phyloP scores from a whole-genome alignment of 2,113 vertebrate species.

The Spea multiplicata region DNA sequence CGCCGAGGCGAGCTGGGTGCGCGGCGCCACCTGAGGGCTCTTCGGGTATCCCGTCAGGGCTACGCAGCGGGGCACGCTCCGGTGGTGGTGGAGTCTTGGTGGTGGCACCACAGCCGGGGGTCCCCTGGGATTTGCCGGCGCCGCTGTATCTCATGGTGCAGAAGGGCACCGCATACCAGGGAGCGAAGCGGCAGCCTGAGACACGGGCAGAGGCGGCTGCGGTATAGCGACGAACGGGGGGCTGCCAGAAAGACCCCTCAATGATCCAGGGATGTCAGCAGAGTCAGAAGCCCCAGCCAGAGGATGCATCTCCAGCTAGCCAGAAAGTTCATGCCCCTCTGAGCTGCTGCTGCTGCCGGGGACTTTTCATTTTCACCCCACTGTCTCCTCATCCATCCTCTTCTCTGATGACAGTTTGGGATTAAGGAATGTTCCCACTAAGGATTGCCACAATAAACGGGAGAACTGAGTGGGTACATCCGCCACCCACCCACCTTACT shows the following conservation, averaged over 20 bases:
- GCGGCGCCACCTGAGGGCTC: conserved; percentile 5
- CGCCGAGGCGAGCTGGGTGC: conserved; percentile 53
- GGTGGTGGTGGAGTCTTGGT: conserved; percentile 56
- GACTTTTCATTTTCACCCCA: background rate
- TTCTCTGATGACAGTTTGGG: background rate
- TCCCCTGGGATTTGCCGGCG: background rate
- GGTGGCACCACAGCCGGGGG: conserved; percentile 46
- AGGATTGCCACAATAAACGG: background rate
- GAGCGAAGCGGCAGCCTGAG: conserved; percentile 5
- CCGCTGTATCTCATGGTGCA: conserved; percentile 56
- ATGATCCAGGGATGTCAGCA: conserved; percentile 29
- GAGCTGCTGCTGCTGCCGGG: background rate
- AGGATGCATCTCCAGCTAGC: background rate
- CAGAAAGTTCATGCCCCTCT: background rate
- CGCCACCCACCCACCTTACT: background rate
- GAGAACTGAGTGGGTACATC: background rate
- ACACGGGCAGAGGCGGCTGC: background rate
- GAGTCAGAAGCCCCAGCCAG: conserved; percentile 22
- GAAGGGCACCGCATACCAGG: conserved; percentile 50
- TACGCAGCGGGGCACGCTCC: conserved; percentile 53
- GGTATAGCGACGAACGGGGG: background rate
- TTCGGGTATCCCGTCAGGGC: background rate
- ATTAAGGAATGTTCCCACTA: background rate
- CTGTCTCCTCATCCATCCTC: background rate
- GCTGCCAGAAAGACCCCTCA: conserved; percentile 32